phyloP scores from a whole-genome alignment of 2,113 vertebrate species.

The Castor canadensis region DNA sequence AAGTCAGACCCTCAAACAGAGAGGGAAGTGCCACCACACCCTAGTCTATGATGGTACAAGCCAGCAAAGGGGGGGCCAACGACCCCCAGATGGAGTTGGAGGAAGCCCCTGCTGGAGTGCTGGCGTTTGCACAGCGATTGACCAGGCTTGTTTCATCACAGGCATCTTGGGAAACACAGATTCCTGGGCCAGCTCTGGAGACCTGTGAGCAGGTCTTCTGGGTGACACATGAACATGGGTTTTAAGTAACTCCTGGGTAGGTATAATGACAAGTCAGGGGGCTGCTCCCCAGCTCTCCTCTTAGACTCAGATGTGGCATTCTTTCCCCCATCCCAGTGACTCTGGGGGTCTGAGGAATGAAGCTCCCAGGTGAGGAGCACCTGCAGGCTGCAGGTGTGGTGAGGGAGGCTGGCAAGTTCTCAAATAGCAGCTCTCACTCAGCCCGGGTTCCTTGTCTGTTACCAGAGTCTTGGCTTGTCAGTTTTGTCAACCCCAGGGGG shows the following conservation, averaged over 20 bases:
- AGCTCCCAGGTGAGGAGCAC: too few relatives aligned
- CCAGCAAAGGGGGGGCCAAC: rapidly evolving
- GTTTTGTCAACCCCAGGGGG: not conserved
- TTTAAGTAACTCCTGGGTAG: too few relatives aligned
- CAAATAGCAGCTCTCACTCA: not conserved
- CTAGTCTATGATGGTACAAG: not conserved
- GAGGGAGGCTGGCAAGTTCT: too few relatives aligned
- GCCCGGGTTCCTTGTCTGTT: rapidly evolving
- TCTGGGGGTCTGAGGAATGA: too few relatives aligned
- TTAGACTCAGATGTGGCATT: rapidly evolving
- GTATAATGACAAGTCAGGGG: rapidly evolving
- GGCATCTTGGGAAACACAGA: rapidly evolving
- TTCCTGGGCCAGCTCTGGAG: not conserved
- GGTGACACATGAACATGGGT: rapidly evolving
- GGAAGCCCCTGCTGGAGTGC: not conserved
- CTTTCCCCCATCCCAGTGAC: not conserved
- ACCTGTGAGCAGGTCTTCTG: not conserved
- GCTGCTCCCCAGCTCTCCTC: not conserved
- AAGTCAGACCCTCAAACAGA: rapidly evolving
- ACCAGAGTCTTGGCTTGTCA: not conserved
- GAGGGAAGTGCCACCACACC: rapidly evolving
- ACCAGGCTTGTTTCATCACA: rapidly evolving
- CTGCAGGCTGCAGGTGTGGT: not conserved
- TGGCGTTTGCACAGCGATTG: rapidly evolving
- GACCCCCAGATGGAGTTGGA: rapidly evolving